A percentile compares a stretch with the other conserved stretches of the same genome.
phyloP scores from a whole-genome alignment of 2,113 vertebrate species.

The Eubucco bourcierii region DNA sequence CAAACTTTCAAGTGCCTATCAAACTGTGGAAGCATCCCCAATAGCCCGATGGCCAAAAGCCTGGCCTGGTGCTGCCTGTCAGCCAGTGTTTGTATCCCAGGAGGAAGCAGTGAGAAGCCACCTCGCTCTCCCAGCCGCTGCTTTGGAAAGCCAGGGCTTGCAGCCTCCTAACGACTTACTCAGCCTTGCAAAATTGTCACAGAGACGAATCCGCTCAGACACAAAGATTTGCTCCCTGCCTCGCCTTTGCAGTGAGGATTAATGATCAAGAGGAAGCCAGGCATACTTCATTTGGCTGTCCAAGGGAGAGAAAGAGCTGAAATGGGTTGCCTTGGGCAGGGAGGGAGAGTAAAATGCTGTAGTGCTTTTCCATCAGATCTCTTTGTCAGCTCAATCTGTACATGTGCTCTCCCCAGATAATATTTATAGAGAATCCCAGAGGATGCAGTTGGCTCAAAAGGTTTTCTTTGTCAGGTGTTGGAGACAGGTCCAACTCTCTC shows the following conservation, averaged over 20 bases:
- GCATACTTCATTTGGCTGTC: neutral
- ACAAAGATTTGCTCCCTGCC: neutral
- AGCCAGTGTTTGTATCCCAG: neutral
- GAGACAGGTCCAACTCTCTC: neutral
- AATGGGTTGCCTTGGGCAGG: slow-evolving; percentile 36
- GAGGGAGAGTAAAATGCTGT: slow-evolving; percentile 34
- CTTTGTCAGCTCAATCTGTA: slow-evolving; percentile 25
- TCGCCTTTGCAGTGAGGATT: neutral
- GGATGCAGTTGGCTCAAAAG: slow-evolving; percentile 1
- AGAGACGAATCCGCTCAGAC: neutral
- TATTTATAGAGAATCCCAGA: slow-evolving; percentile 54
- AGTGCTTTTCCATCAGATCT: slow-evolving; percentile 33
- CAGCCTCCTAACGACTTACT: neutral
- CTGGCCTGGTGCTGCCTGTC: neutral
- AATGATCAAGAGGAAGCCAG: neutral
- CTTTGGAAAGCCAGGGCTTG: neutral
- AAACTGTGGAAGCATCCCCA: neutral
- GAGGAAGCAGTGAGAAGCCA: neutral
- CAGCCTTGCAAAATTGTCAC: slow-evolving; percentile 2
- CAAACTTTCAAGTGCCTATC: neutral
- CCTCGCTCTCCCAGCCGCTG: neutral
- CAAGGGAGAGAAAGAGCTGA: neutral
- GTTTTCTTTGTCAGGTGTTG: neutral
- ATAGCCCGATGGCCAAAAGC: neutral
- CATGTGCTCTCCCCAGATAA: neutral